Conservation (phyloP, 2,113 vertebrate species). For the Grantiella picta region DNA sequence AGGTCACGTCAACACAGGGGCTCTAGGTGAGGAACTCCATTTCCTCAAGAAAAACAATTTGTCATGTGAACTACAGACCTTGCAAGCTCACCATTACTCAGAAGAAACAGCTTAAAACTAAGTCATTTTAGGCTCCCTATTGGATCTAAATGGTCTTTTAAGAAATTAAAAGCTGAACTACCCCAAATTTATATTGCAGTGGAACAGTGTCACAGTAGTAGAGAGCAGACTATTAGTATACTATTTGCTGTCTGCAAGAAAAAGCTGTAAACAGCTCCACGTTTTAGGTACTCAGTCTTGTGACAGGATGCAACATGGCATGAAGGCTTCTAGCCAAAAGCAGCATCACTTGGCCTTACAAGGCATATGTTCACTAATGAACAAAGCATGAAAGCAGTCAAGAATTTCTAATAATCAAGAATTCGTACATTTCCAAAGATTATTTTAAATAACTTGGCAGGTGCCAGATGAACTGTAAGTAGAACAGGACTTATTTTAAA, state of each 20-base stretch:
- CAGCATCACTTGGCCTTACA: background rate
- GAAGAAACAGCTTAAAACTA: background rate
- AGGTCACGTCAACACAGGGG: background rate
- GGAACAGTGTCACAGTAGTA: background rate
- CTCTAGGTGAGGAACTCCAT: background rate
- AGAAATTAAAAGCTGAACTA: background rate
- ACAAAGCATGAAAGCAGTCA: background rate
- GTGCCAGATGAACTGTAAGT: background rate
- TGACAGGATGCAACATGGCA: background rate
- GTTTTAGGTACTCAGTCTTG: background rate
- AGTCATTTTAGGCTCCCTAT: background rate
- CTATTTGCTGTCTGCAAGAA: background rate
- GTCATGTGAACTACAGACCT: background rate
- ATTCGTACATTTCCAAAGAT: background rate
- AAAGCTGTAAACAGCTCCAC: background rate
- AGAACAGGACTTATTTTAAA: background rate
- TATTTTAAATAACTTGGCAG: background rate
- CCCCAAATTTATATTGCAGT: background rate
- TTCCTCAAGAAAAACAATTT: background rate
- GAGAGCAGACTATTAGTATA: background rate
- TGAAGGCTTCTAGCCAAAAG: background rate
- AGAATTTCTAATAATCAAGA: background rate
- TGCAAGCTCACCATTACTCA: background rate
- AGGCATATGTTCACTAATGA: background rate
- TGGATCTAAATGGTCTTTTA: background rate